Evolutionary conservation across 2,888 invertebrate genomes (phyloP).

Genomic region (Mimas tiliae): DNA sequence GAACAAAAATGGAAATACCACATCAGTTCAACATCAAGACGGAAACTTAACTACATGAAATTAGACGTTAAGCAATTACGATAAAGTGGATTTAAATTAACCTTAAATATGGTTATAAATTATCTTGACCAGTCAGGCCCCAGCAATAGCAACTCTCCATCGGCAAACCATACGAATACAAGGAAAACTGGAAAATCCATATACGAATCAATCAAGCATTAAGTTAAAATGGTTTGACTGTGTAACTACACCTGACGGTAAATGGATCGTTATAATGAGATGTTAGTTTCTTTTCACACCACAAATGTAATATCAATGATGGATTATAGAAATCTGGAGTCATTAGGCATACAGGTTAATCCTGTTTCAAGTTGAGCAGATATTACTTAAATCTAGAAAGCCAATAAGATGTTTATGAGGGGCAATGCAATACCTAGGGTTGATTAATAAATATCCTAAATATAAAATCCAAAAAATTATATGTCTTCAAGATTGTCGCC

Average conservation of each 20-base stretch:
- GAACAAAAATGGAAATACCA: neutral
- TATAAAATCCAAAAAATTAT: no score
- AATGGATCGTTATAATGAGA: neutral
- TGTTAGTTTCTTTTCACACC: no score
- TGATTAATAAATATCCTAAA: no score
- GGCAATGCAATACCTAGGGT: no score
- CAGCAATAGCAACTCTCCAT: no score
- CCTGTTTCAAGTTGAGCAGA: no score
- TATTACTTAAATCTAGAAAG: no score
- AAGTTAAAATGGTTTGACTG: neutral
- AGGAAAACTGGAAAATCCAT: conserved; percentile 12
- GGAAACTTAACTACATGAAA: conserved; percentile 7
- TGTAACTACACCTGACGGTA: neutral
- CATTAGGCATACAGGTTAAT: no score
- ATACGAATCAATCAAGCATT: neutral
- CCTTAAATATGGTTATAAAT: conserved; percentile 5
- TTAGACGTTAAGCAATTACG: conserved; percentile 7
- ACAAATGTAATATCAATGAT: no score
- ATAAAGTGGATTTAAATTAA: conserved; percentile 21
- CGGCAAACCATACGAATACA: neutral
- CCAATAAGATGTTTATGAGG: no score
- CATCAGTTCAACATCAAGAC: neutral
- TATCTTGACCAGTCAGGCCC: neutral
- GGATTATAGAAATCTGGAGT: no score
- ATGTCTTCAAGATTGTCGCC: neutral